A percentile compares a stretch with the other conserved stretches of the same genome.
Evolutionary conservation across 2,888 invertebrate species (phyloP).

Genomic region (Drosophila eohydei): DNA sequence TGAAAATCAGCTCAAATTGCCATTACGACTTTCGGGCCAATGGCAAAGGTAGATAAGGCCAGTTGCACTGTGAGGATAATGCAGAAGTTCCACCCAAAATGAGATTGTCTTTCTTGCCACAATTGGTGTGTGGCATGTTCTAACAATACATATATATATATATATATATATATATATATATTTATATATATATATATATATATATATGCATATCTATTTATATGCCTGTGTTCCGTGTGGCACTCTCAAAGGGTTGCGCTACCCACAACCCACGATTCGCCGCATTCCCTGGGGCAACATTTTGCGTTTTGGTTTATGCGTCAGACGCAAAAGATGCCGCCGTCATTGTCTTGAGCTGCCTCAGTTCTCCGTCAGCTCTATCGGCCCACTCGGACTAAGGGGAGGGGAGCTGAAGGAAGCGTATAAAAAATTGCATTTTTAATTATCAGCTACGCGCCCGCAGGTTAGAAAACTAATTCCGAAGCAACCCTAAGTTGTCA

Average conservation of each 20-base stretch:
- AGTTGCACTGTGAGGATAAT: constrained; percentile 59
- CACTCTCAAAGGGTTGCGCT: constrained; percentile 68
- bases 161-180: not conserved
- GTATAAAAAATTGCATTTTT: constrained; percentile 79
- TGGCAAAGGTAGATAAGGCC: constrained; percentile 64
- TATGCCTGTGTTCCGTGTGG: constrained; percentile 4
- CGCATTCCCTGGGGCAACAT: constrained; percentile 74
- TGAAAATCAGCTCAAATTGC: constrained; percentile 85
- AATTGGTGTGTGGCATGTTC: constrained; percentile 44
- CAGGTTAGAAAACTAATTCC: constrained; percentile 79
- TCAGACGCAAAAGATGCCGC: constrained; percentile 70
- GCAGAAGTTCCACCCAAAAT: constrained; percentile 54
- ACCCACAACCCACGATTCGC: constrained; percentile 29
- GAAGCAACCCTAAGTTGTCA: constrained; percentile 58
- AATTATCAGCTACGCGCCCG: constrained; percentile 74
- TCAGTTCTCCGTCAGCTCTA: not conserved
- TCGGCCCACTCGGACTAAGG: constrained; percentile 5
- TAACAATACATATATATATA: not conserved
- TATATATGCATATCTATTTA: not conserved
- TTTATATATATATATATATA: not conserved
- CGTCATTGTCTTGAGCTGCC: constrained; percentile 73
- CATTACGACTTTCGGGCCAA: constrained; percentile 81
- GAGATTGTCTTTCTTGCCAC: constrained; percentile 60
- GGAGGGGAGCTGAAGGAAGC: not conserved
- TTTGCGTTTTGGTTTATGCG: constrained; percentile 79